Percentiles rank a stretch among this genome's conserved stretches.
Evolutionary conservation across 2,888 invertebrate genomes (phyloP).

Genomic region (Cantharis flavilabris): DNA sequence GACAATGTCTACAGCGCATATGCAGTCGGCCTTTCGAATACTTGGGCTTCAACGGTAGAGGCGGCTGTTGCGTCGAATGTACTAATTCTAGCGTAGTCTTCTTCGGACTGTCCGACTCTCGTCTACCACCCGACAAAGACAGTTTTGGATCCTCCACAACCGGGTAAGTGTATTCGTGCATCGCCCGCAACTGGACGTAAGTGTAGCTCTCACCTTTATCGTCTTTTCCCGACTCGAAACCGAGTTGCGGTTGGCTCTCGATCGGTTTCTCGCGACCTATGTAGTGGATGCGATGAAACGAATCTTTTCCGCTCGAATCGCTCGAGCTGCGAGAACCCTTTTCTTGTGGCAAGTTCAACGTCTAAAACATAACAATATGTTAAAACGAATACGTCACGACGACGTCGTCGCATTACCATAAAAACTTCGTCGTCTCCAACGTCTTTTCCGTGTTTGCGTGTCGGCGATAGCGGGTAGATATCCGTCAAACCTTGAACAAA

Average conservation of each 20-base stretch:
- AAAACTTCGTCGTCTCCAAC: slow-evolving; percentile 93
- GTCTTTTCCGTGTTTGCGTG: slow-evolving; percentile 73
- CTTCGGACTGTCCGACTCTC: slow-evolving; percentile 65
- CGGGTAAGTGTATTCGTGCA: slow-evolving; percentile 89
- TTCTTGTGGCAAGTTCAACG: slow-evolving; percentile 82
- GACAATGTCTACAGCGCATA: slow-evolving; percentile 70
- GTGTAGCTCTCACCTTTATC: slow-evolving; percentile 69
- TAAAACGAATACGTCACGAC: neutral
- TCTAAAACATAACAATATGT: slow-evolving; percentile 59
- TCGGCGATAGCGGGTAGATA: slow-evolving; percentile 70
- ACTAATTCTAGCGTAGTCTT: slow-evolving; percentile 64
- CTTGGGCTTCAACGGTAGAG: slow-evolving; percentile 56
- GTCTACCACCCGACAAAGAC: slow-evolving; percentile 49
- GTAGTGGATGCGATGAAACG: slow-evolving; percentile 66
- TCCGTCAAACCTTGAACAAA: slow-evolving; percentile 72
- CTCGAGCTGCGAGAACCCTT: slow-evolving; percentile 75
- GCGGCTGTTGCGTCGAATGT: slow-evolving; percentile 57
- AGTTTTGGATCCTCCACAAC: slow-evolving; percentile 62
- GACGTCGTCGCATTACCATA: slow-evolving; percentile 69
- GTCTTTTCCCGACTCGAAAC: slow-evolving; percentile 47
- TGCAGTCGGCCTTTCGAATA: slow-evolving; percentile 47
- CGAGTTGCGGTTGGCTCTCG: slow-evolving; percentile 48
- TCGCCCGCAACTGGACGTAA: slow-evolving; percentile 81
- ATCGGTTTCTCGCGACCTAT: slow-evolving; percentile 55
- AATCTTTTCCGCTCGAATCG: slow-evolving; percentile 57